phyloP scores from a whole-genome alignment of 1,140 invertebrate genomes.

The Trichoplusia ni region DNA sequence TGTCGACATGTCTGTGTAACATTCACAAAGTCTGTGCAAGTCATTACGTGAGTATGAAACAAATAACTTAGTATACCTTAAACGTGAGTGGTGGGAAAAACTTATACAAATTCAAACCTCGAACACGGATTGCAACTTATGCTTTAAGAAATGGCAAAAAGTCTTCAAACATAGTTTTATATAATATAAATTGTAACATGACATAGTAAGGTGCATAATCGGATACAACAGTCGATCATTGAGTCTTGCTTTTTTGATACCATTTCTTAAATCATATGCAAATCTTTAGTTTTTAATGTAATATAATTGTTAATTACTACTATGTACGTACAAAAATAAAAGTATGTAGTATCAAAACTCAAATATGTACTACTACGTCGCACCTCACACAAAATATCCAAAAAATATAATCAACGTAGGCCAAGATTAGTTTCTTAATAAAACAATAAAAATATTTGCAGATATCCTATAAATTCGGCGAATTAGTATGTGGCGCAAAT shows the following conservation, averaged over 20 bases:
- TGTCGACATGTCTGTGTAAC: background rate
- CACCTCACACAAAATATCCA: background rate
- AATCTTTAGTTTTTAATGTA: too few relatives aligned
- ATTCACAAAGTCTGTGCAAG: slow-evolving; percentile 33
- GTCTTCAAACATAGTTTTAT: background rate
- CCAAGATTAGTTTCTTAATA: background rate
- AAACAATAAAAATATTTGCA: background rate
- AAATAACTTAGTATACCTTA: slow-evolving; percentile 32
- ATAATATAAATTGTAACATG: background rate
- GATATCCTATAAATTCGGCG: too few relatives aligned
- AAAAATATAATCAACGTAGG: background rate
- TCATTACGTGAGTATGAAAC: slow-evolving; percentile 22
- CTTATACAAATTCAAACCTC: slow-evolving; percentile 22
- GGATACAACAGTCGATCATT: too few relatives aligned
- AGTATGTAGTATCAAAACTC: slow-evolving; percentile 1
- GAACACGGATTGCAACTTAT: background rate
- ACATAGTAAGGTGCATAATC: background rate
- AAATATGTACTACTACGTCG: background rate
- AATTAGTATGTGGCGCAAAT: too few relatives aligned
- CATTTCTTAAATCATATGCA: background rate
- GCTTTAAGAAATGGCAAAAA: too few relatives aligned
- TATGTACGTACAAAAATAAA: slow-evolving; percentile 4
- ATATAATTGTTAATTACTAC: too few relatives aligned
- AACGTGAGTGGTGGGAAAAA: slow-evolving; percentile 47
- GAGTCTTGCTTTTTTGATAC: background rate